phyloP scores from a whole-genome alignment of 2,888 invertebrate species.

The Drosophila neonasuta region DNA sequence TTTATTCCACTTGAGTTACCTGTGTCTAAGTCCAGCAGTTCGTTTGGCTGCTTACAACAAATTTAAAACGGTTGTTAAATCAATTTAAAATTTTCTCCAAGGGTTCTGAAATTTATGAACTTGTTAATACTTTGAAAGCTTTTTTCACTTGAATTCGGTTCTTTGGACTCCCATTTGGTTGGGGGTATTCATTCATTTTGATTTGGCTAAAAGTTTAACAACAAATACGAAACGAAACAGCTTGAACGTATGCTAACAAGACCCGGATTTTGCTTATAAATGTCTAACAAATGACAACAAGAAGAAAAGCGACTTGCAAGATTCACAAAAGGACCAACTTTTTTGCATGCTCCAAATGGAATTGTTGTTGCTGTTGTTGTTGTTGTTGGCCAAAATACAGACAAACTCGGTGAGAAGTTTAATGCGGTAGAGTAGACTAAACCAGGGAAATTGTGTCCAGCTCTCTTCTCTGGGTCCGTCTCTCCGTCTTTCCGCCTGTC shows the following conservation, averaged over 20 bases:
- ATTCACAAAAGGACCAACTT: slow-evolving; percentile 52
- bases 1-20: slow-evolving; percentile 38
- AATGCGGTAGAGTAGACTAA: slow-evolving; percentile 41
- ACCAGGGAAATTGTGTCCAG: slow-evolving; percentile 40
- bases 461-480: slow-evolving; percentile 7
- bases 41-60: slow-evolving; percentile 26
- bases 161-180: not conserved
- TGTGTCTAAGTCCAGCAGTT: slow-evolving; percentile 16
- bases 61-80: slow-evolving; percentile 38
- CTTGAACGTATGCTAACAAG: slow-evolving; percentile 54
- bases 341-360: slow-evolving; percentile 42
- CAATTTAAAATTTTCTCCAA: slow-evolving; percentile 36
- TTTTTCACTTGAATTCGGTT: slow-evolving; percentile 48
- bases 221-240: slow-evolving; percentile 36
- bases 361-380: not conserved
- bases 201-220: slow-evolving; percentile 62
- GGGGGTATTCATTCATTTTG: slow-evolving; percentile 40
- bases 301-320: slow-evolving; percentile 21
- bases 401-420: slow-evolving; percentile 55
- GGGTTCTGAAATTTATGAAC: slow-evolving; percentile 52
- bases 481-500: not conserved
- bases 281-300: slow-evolving; percentile 69
- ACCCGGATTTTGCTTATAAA: slow-evolving; percentile 69
- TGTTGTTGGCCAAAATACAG: slow-evolving; percentile 6
- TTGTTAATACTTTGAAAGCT: slow-evolving; percentile 70